A percentile compares a stretch with the other conserved stretches of the same genome.
Conservation (phyloP, 1,140 invertebrate genomes). For the Lepidurus packardi region DNA sequence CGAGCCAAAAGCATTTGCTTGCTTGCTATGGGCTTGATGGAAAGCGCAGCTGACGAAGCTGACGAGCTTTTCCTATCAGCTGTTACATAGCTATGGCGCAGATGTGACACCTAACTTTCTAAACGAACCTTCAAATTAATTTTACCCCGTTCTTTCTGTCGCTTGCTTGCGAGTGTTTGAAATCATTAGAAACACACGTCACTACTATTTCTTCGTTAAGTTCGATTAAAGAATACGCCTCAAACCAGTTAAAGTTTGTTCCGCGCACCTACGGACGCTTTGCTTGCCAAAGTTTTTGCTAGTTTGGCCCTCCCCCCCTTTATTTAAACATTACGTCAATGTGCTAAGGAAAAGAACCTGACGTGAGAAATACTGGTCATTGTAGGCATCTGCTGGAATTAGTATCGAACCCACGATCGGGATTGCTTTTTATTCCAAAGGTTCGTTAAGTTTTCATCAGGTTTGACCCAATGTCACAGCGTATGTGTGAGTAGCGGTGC, state of each 20-base stretch:
- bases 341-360: not conserved
- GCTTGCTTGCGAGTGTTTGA: not conserved
- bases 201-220: not conserved
- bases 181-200: not conserved
- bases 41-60: conserved; percentile 20
- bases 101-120: conserved; percentile 21
- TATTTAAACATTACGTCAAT: not conserved
- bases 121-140: conserved; percentile 11
- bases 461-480: conserved; percentile 11
- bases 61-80: conserved; percentile 21
- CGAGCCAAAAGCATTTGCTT: not conserved
- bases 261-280: not conserved
- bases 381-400: conserved; percentile 7
- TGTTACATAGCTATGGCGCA: conserved; percentile 8
- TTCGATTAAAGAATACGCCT: not conserved
- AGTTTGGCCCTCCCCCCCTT: not conserved
- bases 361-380: conserved; percentile 6
- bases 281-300: no score
- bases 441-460: conserved; percentile 18
- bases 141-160: not conserved
- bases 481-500: conserved; percentile 17
- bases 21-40: conserved; percentile 1
- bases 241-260: not conserved
- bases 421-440: conserved; percentile 19
- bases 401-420: not conserved